Evolutionary conservation across 2,797 vertebrate genomes (phyloP), one percentile per base, ranked within the genome.

Genomic region (Leucoraja ocellata): DNA sequence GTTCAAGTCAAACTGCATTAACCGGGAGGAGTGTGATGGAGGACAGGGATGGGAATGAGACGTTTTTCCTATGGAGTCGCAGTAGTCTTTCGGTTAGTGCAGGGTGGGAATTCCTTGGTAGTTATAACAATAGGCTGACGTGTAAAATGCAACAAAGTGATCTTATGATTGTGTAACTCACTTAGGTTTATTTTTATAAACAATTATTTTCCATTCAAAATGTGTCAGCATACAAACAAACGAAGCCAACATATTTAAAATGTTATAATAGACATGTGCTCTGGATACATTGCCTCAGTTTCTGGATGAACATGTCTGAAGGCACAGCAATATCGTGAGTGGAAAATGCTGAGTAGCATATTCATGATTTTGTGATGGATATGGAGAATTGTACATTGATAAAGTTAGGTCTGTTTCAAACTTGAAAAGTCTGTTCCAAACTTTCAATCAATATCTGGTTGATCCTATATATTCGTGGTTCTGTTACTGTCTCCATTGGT

Each of bases 121-220:
- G 58, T 63, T 10, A 63, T 63, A 63, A 32, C 28, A 18, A 32
- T 16, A 88, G n/a, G 4, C 10, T 28, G 54, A 91, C 39, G 28
- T 14, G 5, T 54, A 32, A 91, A 91, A 39, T 46, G 68, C 68
- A 91, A 13, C 68, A 39, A 91, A 74, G 21, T 91, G 23, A 74
- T 74, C 54, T 71, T 46, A 74, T 91, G 65, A 74, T 54, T 74
- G 32, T 39, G 36, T 46, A 39, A 91, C 23, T 39, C 25, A 28
- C 39, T 13, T 74, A 25, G 4, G 65, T 54, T 91, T 54, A 68
- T 46, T 10, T 74, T 39, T 91, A 16, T 71, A 46, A 74, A 74
- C 36, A 73, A 88, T 90, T 46, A 63, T 90, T 36, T 91, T 74
- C 39, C 21, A 39, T 91, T 91, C 46, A 91, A 91, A 91, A 46